These are phyloP conservation scores for Drosophila micromelanica DNA, from an alignment of 1,140 invertebrate species.

Conservation along the genomic window DNA sequence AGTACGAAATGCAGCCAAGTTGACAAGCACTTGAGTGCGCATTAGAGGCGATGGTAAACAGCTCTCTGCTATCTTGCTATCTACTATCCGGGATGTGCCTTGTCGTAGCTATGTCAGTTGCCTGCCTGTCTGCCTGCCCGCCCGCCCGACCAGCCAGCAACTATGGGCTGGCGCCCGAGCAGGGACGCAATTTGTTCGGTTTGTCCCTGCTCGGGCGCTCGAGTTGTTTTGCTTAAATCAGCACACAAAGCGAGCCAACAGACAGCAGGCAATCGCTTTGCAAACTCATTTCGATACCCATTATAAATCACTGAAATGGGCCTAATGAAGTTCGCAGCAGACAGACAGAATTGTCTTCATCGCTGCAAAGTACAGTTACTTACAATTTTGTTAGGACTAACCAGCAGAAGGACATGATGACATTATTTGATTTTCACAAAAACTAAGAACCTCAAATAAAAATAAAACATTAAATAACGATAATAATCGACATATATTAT, in stretches of 20 bases:
- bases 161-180: background rate
- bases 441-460: too few species aligned
- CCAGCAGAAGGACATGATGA: too few species aligned
- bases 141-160: background rate
- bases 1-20: constrained; percentile 60
- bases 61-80: background rate
- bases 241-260: constrained; percentile 39
- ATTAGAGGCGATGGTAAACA: constrained; percentile 59
- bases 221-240: constrained; percentile 54
- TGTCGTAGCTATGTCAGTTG: too few species aligned
- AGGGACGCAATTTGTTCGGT: background rate
- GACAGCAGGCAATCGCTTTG: constrained; percentile 2
- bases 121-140: too few species aligned
- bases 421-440: too few species aligned
- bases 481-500: too few species aligned
- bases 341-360: too few species aligned
- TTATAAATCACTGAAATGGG: background rate
- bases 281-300: constrained; percentile 4
- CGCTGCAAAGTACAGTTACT: too few species aligned
- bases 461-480: too few species aligned
- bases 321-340: too few species aligned
- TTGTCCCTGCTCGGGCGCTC: constrained; percentile 1
- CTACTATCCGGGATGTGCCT: background rate
- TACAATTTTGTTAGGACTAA: too few species aligned
- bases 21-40: constrained; percentile 77